These are phyloP conservation scores for Delia radicum DNA, from an alignment of 1,140 invertebrate species.

Conservation along the genomic window DNA sequence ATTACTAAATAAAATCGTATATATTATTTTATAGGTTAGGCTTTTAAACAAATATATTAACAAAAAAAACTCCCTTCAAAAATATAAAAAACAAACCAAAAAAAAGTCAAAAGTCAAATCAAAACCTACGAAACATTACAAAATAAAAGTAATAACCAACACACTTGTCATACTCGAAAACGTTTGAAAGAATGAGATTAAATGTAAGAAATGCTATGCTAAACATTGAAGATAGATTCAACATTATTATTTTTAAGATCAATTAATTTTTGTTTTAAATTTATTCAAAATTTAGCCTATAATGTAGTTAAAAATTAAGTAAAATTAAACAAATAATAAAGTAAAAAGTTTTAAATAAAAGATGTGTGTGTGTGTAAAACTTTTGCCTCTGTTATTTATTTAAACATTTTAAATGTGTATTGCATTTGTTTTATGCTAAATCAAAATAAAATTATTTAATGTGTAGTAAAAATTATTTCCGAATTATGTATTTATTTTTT, in stretches of 20 bases:
- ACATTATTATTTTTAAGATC: no score
- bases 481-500: background rate
- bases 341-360: background rate
- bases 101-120: background rate
- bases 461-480: no score
- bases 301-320: background rate
- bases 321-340: background rate
- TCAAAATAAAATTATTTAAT: background rate
- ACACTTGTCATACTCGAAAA: background rate
- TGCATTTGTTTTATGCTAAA: no score
- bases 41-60: background rate
- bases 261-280: no score
- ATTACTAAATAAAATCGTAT: background rate
- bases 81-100: slow-evolving; percentile 3
- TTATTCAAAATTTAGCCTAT: background rate
- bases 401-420: background rate
- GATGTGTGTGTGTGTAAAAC: background rate
- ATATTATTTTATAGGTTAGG: slow-evolving; percentile 18
- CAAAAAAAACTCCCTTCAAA: background rate
- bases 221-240: no score
- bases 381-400: background rate
- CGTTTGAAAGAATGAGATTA: background rate
- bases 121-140: background rate
- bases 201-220: no score
- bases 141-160: background rate